Conservation (phyloP, 2,888 invertebrate genomes). For the Eretmocerus hayati region DNA sequence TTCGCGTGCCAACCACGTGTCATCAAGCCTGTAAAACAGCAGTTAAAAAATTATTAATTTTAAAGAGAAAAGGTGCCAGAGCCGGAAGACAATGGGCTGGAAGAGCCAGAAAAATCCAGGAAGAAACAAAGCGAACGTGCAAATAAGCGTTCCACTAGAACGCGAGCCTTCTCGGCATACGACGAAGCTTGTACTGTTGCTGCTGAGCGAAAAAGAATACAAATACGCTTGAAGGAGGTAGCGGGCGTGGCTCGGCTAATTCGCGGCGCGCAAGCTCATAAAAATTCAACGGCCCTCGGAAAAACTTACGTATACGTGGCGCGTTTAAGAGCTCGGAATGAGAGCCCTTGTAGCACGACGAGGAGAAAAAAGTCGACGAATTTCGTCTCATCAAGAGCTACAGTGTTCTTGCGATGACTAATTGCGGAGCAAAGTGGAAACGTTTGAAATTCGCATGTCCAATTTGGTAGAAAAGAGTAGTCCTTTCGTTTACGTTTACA, state of each 20-base stretch:
- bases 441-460: no score
- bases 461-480: no score
- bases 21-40: conserved; percentile 4
- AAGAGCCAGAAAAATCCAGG: neutral
- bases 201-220: neutral
- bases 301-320: conserved; percentile 18
- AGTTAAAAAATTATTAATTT: conserved; percentile 13
- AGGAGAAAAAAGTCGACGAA: no score
- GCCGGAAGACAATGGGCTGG: neutral
- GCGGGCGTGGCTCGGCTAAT: conserved; percentile 7
- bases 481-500: no score
- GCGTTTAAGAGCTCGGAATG: conserved; percentile 18
- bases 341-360: no score
- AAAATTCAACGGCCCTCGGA: conserved; percentile 20
- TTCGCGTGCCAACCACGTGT: neutral
- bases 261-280: conserved; percentile 18
- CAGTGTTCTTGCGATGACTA: no score
- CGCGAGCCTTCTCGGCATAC: no score
- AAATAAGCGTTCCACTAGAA: no score
- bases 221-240: neutral
- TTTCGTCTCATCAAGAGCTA: no score
- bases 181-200: no score
- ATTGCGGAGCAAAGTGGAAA: no score
- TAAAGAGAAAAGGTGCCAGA: neutral
- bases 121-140: no score